Evolutionary conservation across 1,140 invertebrate species (phyloP).

Genomic region (Acromyrmex echinatior): DNA sequence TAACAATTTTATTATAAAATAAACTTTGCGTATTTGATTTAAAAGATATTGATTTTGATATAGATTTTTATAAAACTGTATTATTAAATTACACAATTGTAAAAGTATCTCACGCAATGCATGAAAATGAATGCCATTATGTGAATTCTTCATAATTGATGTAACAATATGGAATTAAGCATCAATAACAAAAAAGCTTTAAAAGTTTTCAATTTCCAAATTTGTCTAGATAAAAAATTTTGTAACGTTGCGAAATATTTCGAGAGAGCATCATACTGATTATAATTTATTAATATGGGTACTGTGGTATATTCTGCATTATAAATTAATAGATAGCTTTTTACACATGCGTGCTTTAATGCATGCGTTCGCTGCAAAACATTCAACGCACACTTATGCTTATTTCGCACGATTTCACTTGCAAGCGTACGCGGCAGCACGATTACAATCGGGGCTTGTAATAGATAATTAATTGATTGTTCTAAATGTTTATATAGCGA

Average conservation of each 20-base stretch:
- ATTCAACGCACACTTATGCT: constrained; percentile 74
- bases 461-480: constrained; percentile 15
- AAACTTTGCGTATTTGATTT: not conserved
- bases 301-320: constrained; percentile 11
- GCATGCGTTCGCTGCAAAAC: constrained; percentile 69
- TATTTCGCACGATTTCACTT: constrained; percentile 78
- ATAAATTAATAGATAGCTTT: constrained; percentile 63
- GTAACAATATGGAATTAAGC: not conserved
- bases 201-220: constrained; percentile 5
- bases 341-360: constrained; percentile 70
- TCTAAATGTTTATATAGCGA: constrained; percentile 16
- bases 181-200: not conserved
- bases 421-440: constrained; percentile 66
- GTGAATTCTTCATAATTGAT: not conserved
- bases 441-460: constrained; percentile 50
- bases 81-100: not conserved
- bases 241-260: not conserved
- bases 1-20: no score
- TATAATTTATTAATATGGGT: constrained; percentile 47
- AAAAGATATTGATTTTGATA: constrained; percentile 8
- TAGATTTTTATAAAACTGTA: not conserved
- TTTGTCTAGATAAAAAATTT: constrained; percentile 5
- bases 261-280: constrained; percentile 1
- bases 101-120: constrained; percentile 5
- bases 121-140: constrained; percentile 5